phyloP scores from a whole-genome alignment of 2,797 vertebrate genomes.

The Gastrophryne carolinensis region DNA sequence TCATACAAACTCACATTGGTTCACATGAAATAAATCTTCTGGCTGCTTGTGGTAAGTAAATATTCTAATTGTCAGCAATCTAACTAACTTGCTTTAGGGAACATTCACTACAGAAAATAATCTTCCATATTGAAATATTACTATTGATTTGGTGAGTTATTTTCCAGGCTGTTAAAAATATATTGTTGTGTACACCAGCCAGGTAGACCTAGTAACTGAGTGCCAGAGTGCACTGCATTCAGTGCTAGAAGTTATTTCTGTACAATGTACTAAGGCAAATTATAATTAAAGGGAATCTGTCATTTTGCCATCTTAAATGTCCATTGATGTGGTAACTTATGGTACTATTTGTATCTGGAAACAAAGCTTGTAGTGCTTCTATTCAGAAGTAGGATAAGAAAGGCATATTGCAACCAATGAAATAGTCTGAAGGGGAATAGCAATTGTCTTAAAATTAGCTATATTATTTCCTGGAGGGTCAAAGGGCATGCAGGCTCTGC shows the following conservation, averaged over 20 bases:
- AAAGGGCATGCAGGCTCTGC: no score
- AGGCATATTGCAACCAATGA: not conserved
- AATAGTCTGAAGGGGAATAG: no score
- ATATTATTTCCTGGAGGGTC: no score
- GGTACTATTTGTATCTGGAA: not conserved
- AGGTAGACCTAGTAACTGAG: not conserved
- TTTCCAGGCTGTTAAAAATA: conserved; percentile 4
- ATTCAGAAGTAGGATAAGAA: not conserved
- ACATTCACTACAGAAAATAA: conserved; percentile 2
- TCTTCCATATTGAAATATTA: conserved; percentile 35
- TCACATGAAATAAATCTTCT: conserved; percentile 29
- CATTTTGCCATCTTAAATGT: not conserved
- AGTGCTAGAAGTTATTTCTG: not conserved
- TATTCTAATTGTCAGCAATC: conserved; percentile 33
- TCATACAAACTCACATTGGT: conserved; percentile 42
- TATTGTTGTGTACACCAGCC: not conserved
- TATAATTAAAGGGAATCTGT: not conserved
- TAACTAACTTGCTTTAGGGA: conserved; percentile 31
- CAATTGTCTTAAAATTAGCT: no score
- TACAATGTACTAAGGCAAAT: not conserved
- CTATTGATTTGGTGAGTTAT: conserved; percentile 8
- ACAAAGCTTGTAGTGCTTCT: not conserved
- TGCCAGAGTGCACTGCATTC: not conserved
- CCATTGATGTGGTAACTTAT: not conserved
- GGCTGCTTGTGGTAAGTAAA: conserved; percentile 17